Conservation (phyloP, 2,797 vertebrate genomes). For the Lophius americanus region DNA sequence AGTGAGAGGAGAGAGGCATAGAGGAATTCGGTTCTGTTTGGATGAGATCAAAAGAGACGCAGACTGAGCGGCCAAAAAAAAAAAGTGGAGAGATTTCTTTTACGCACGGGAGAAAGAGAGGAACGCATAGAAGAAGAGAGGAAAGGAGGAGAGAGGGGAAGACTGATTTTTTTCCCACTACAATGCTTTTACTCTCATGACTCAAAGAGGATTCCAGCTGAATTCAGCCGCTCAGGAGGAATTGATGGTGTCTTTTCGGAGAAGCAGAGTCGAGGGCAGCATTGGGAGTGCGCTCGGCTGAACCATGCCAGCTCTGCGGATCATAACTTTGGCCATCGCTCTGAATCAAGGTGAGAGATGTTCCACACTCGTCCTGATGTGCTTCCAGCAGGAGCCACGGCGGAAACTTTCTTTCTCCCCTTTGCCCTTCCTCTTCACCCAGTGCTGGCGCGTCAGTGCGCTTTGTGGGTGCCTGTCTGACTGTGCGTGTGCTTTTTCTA, state of each 20-base stretch:
- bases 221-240: slow-evolving; percentile 60
- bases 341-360: slow-evolving; percentile 78
- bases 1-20: slow-evolving; percentile 26
- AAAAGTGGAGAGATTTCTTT: slow-evolving; percentile 65
- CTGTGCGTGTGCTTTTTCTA: slow-evolving; percentile 14
- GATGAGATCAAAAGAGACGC: slow-evolving; percentile 62
- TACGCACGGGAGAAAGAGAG: slow-evolving; percentile 42
- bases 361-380: not conserved
- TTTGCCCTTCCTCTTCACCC: not conserved
- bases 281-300: slow-evolving; percentile 74
- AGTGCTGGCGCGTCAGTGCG: slow-evolving; percentile 26
- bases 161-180: slow-evolving; percentile 20
- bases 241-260: slow-evolving; percentile 75
- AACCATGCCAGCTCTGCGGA: slow-evolving; percentile 82
- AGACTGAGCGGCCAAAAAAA: slow-evolving; percentile 27
- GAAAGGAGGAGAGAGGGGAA: slow-evolving; percentile 15
- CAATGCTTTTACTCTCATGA: slow-evolving; percentile 60
- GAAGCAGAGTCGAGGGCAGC: slow-evolving; percentile 68
- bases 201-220: slow-evolving; percentile 65
- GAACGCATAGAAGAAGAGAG: slow-evolving; percentile 29
- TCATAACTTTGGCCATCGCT: slow-evolving; percentile 82
- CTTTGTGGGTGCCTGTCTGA: slow-evolving; percentile 36
- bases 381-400: not conserved
- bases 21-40: slow-evolving; percentile 61
- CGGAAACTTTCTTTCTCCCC: slow-evolving; percentile 40